Conservation (phyloP, 2,113 vertebrate genomes). For the Poecile atricapillus region DNA sequence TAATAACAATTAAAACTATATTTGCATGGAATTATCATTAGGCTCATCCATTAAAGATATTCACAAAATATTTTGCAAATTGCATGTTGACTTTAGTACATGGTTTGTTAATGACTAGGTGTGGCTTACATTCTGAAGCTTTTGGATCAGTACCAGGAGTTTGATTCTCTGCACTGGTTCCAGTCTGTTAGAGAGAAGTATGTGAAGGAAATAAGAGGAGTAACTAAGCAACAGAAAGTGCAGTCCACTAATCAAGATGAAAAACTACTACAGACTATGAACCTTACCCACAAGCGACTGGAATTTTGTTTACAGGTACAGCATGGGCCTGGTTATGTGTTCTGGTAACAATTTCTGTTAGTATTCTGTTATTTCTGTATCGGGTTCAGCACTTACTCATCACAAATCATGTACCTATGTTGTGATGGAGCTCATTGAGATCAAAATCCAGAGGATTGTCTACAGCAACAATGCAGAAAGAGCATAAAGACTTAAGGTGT, state of each 20-base stretch:
- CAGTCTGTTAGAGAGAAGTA: conserved; percentile 97
- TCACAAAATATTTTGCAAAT: background rate
- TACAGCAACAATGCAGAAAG: background rate
- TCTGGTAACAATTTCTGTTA: background rate
- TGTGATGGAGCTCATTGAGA: background rate
- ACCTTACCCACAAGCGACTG: conserved; percentile 95
- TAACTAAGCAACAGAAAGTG: conserved; percentile 92
- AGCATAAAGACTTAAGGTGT: background rate
- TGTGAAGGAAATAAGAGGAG: conserved; percentile 88
- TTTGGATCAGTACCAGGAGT: conserved; percentile 97
- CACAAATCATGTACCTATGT: background rate
- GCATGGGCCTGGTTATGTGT: background rate
- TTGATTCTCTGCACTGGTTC: conserved; percentile 99
- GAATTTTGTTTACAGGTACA: conserved; percentile 92
- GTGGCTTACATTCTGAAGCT: conserved; percentile 98
- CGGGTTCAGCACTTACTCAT: background rate
- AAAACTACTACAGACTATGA: conserved; percentile 97
- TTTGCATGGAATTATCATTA: background rate
- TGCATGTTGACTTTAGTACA: background rate
- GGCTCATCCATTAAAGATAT: background rate
- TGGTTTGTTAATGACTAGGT: conserved; percentile 74
- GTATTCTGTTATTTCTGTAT: background rate
- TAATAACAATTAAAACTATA: background rate
- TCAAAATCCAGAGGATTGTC: background rate
- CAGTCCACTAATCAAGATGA: conserved; percentile 91